Evolutionary conservation across 2,888 invertebrate species (phyloP), one percentile per base, ranked within the genome.

Genomic region (Merodon equestris): DNA sequence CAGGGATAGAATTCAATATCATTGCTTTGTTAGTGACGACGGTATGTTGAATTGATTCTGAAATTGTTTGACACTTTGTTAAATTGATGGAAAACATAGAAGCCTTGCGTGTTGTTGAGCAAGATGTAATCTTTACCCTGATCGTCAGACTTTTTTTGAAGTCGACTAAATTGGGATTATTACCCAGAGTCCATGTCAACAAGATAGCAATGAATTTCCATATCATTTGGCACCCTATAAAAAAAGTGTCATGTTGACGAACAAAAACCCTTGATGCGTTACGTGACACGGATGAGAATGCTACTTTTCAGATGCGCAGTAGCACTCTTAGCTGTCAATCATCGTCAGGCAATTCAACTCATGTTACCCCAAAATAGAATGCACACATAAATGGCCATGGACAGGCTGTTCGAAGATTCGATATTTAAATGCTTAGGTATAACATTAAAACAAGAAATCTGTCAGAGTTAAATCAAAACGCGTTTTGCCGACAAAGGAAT

Each of bases 321-420:
- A 84, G 85, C 87, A 87, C 87, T 87, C 86, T 82, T 84, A 84
- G 84, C 88, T 87, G 87, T 88, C 87, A 87, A 87, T 87, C 87
- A 87, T 71, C 76, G 76, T 81, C 79, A 70, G 50, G 9, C n/a
- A n/a, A 56, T 70, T 58, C 60, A 67, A 71, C 66, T 76, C 67
- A 42, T 66, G 77, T 81, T 72, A 75, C 56, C 50, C 61, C 42
- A 77, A 81, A 67, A 64, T 81, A 76, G 81, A 58, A 72, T 57
- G 68, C 56, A 70, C 7, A 27, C 27, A 27, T 7, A 27, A 27
- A 27, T 27, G 27, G n/a, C n/a, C n/a, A n/a, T n/a, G n/a, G 5
- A 9, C 36, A 36, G 5, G 36, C 36, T 9, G 36, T 36, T 9
- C 36, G 7, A 48, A 19, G 9, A 19, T 27, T 45, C 40, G 13